Conservation (phyloP, 92 coral and sea anemone genomes). For the Umimayanthus kanabou region DNA sequence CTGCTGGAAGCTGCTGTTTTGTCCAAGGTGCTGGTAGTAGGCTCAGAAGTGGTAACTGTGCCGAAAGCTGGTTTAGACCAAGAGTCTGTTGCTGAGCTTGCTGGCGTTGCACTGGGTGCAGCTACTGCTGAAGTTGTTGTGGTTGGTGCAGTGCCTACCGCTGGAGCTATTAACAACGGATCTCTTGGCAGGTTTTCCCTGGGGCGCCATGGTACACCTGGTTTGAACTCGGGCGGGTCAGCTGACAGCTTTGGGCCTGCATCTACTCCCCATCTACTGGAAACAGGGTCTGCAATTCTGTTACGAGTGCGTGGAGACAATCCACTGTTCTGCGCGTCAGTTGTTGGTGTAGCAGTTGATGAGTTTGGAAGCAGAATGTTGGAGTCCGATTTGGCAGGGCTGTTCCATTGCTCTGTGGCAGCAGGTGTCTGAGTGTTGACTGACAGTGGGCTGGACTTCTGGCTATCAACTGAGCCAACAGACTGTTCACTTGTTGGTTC, state of each 20-base stretch:
- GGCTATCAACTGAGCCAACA: constrained; percentile 26
- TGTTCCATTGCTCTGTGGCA: constrained; percentile 31
- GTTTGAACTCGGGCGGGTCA: constrained; percentile 98
- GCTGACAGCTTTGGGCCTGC: constrained; percentile 97
- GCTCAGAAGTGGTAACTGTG: constrained; percentile 29
- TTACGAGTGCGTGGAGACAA: constrained; percentile 68
- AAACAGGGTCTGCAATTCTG: constrained; percentile 90
- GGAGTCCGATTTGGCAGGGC: constrained; percentile 59
- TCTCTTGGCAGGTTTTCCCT: constrained; percentile 57
- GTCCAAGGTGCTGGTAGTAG: neutral
- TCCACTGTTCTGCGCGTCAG: constrained; percentile 22
- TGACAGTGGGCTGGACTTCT: constrained; percentile 48
- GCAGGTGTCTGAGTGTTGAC: constrained; percentile 49
- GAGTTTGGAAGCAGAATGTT: constrained; percentile 34
- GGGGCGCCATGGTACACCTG: constrained; percentile 99
- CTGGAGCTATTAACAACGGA: constrained; percentile 17
- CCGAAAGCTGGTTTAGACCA: constrained; percentile 15
- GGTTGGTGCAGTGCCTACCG: constrained; percentile 10
- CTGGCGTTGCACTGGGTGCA: constrained; percentile 9
- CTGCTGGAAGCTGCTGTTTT: constrained; percentile 40
- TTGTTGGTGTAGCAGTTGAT: constrained; percentile 31
- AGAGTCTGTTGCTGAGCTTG: constrained; percentile 35
- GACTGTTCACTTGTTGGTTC: constrained; percentile 58
- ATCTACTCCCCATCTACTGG: constrained; percentile 99
- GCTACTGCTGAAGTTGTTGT: constrained; percentile 42